Evolutionary conservation across 2,888 invertebrate genomes (phyloP), one percentile per base, ranked within the genome.

Genomic region (Drosophila atroscutellata): DNA sequence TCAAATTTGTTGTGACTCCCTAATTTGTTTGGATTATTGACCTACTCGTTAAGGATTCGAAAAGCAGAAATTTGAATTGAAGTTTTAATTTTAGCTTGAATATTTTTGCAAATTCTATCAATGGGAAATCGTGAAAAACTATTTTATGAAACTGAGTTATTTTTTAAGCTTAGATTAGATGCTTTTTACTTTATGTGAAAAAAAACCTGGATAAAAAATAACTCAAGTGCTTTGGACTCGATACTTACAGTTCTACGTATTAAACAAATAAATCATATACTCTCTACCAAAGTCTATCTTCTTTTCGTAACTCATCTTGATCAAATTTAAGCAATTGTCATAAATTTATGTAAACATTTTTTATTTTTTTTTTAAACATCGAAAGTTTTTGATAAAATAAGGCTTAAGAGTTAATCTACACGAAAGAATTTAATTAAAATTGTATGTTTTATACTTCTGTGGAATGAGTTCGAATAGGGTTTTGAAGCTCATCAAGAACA

Each of bases 271-370:
- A 20, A 45, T 13, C 3, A 45, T 13, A 45, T 20, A 45, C 45
- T 1, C 20, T 45, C 1, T 20, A 3, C 20, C 3, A 45, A 13
- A 13, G 3, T 15, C 0, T 3, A 15, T 7, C 3, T 20, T 1
- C 13, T 7, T 13, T 13, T 45, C 3, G 45, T 3, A 13, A 45
- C 20, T 45, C 7, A 45, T 24, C 7, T 4, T 45, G 8, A 15
- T 24, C 15, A 4, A 24, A 45, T 15, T 20, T 24, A 24, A 3
- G 20, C 1, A 15, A 45, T 45, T 13, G 7, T 20, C 1, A 8
- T 8, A 2, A 24, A 24, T 45, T 45, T 45, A 15, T 24, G 2
- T 0, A 45, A 8, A 3, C 0, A 1, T 15, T 7, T 45, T 13
- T 13, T 20, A 3, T 1, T 7, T 45, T 15, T 45, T 15, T 45